Conservation (phyloP, 2,113 vertebrate genomes). For the Cochlearius cochlearius region DNA sequence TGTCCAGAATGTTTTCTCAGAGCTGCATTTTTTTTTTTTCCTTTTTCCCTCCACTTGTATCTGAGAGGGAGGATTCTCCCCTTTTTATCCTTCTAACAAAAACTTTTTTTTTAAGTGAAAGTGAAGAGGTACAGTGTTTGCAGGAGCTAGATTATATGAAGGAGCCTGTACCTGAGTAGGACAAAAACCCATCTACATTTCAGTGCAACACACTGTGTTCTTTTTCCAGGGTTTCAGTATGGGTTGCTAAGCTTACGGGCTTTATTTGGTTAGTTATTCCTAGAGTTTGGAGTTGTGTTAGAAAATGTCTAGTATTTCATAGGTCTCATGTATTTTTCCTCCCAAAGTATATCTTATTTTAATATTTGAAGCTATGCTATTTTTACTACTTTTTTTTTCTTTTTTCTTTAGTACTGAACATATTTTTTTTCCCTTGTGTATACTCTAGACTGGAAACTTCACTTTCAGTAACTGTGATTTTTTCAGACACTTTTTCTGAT, state of each 20-base stretch:
- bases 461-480: background rate
- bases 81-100: background rate
- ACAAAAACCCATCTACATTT: background rate
- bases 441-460: background rate
- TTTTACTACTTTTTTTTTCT: background rate
- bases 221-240: background rate
- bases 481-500: background rate
- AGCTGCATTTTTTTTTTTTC: background rate
- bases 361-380: background rate
- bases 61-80: background rate
- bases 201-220: background rate
- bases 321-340: background rate
- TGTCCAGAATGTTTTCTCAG: background rate
- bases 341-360: background rate
- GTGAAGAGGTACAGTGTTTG: background rate
- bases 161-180: background rate
- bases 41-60: background rate
- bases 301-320: background rate
- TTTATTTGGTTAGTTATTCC: background rate
- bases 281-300: background rate
- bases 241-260: background rate
- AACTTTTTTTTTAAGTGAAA: background rate
- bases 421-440: background rate
- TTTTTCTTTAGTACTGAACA: background rate
- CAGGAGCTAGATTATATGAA: background rate